Evolutionary conservation across 2,797 vertebrate species (phyloP).

Genomic region (Manis javanica): DNA sequence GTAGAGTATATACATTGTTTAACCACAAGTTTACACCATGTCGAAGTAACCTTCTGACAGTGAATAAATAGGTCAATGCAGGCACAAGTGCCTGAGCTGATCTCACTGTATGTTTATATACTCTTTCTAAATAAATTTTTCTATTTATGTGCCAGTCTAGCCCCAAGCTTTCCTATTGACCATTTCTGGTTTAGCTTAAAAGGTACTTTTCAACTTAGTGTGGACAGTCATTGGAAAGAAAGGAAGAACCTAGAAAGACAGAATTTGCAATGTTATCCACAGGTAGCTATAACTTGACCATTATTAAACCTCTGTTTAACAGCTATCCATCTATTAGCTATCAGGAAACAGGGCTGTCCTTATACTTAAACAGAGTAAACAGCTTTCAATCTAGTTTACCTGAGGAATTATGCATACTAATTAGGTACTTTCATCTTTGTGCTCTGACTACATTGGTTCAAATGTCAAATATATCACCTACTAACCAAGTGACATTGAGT

Average conservation of each 20-base stretch:
- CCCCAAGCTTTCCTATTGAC: background rate
- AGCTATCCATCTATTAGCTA: background rate
- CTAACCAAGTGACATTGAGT: background rate
- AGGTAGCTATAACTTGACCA: background rate
- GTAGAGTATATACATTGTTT: background rate
- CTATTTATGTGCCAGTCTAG: background rate
- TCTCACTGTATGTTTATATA: background rate
- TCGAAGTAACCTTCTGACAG: background rate
- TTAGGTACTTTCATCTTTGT: background rate
- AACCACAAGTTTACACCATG: background rate
- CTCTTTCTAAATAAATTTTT: background rate
- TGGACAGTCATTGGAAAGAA: background rate
- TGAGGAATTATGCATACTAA: background rate
- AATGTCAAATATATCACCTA: background rate
- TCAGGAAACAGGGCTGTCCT: background rate
- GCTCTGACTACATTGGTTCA: background rate
- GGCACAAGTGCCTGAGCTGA: background rate
- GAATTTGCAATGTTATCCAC: background rate
- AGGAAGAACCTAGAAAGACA: background rate
- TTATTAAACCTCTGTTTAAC: background rate
- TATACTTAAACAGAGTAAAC: background rate
- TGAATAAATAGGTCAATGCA: conserved; percentile 3
- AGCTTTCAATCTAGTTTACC: background rate
- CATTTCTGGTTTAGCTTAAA: background rate
- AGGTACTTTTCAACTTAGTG: background rate